phyloP scores from a whole-genome alignment of 2,888 invertebrate genomes.

The Drosophila emarginata region DNA sequence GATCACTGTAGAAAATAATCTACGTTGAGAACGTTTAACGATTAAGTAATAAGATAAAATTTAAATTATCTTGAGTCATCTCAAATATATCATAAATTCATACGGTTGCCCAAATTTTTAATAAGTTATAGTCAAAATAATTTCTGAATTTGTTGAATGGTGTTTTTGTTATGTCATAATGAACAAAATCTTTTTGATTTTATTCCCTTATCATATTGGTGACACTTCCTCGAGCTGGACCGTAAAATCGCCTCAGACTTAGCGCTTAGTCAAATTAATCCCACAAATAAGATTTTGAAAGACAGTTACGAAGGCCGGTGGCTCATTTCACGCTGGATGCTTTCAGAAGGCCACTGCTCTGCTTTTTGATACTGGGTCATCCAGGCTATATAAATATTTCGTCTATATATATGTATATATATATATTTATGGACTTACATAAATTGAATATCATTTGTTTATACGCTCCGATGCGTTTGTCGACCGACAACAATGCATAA shows the following conservation, averaged over 20 bases:
- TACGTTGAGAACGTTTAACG: no score
- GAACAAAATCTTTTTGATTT: neutral
- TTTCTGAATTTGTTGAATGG: neutral
- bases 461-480: slow-evolving; percentile 70
- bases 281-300: slow-evolving; percentile 64
- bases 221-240: slow-evolving; percentile 38
- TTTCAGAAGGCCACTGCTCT: neutral
- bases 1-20: no score
- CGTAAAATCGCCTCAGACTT: slow-evolving; percentile 60
- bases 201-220: slow-evolving; percentile 25
- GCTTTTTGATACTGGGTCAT: neutral
- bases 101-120: no score
- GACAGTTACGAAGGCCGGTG: slow-evolving; percentile 36
- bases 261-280: slow-evolving; percentile 63
- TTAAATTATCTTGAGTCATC: no score
- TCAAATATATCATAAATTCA: no score
- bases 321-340: slow-evolving; percentile 43
- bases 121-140: no score
- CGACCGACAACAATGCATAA: slow-evolving; percentile 57
- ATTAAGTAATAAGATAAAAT: no score
- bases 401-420: slow-evolving; percentile 25
- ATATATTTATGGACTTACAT: slow-evolving; percentile 42
- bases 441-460: slow-evolving; percentile 77
- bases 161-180: neutral
- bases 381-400: slow-evolving; percentile 1